Base-by-base conservation (phyloP, 2,888 invertebrate genomes). In the Tenthredo livida region DNA sequence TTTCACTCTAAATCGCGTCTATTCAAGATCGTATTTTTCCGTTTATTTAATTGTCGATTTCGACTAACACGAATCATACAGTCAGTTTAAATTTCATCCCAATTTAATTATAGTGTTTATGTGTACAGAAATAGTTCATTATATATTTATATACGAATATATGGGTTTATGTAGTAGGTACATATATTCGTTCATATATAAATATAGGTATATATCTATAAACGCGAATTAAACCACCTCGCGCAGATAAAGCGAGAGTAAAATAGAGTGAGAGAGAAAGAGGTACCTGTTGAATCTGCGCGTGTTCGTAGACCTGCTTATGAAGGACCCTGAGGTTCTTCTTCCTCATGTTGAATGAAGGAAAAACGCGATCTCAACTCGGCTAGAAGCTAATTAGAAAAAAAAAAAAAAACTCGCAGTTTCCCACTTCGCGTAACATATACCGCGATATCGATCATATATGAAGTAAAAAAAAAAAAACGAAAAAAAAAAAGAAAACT, bases 281-380 rank as follows among this genome's bases (percentile, higher is more conserved):
- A 25, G 40, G 84, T 90, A 91, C 91, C 91, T 91, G 91, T 84
- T 89, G 89, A 84, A 87, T 78, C 84, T 88, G 89, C 84, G 83
- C 87, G 86, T 89, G 89, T 75, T 91, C 89, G 88, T 89, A 90
- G 87, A 90, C 89, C 88, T 93, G 91, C 85, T 93, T 93, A 87
- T 93, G 93, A 85, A 93, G 85, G 82, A 93, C 92, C 85, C 91
- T 89, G 15, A 91, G 89, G 84, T 93, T 93, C 89, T 93, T 93
- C 87, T 93, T 93, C 91, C 93, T 92, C 93, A 93, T 93, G 84
- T 82, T 85, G 80, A 33, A 37, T 61, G 9, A 10, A 17, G 61
- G n/a, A 47, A 77, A 77, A 54, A 73, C 43, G 12, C 7, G 15
- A 37, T 37, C 7, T n/a, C 5, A 70, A 70, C 33, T 37, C 70